Base-by-base conservation (phyloP, 1,140 invertebrate genomes). In the Trichomalopsis sarcophagae region DNA sequence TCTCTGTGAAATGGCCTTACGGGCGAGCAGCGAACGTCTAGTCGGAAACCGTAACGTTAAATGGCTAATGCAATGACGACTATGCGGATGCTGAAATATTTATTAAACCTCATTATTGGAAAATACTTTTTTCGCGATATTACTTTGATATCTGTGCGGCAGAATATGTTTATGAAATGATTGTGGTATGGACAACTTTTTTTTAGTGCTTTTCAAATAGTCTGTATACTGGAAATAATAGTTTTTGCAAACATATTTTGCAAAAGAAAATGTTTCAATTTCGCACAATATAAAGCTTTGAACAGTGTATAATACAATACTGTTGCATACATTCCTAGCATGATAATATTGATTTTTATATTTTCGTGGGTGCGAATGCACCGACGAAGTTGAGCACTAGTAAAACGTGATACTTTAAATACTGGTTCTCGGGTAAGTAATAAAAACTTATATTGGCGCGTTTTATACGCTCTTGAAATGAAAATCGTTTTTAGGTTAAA, bases 331-430 rank as follows among this genome's bases (percentile, higher is more conserved):
- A 10, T 23, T 74, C 69, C 30, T 27, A 10, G 30, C 69, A 21
- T 33, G 50, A 50, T 69, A 23, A 81, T 80, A 75, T 81, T 75
- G 78, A 84, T 84, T 80, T 80, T 84, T 68, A 84, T 44, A 84
- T 81, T 73, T 68, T 36, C 47, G 13, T 50, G 69, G 66, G 76
- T 79, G 47, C 50, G 71, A 80, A 79, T 55, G 47, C 50, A 68
- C 14, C 50, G 55, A 30, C 27, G 1, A 84, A 79, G 84, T 84
- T 74, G 62, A 74, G 68, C 69, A 80, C 84, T 76, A 75, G 44
- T 85, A 81, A 85, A 81, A 81, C 30, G 75, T 81, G 73, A 85
- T 77, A 81, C 62, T 81, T 81, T 68, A 81, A 85, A 77, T 55
- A 85, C 44, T 69, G 33, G 47, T 66, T 75, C 50, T 81, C 73